Base-by-base conservation (phyloP, 2,113 vertebrate genomes). In the Morone chrysops region DNA sequence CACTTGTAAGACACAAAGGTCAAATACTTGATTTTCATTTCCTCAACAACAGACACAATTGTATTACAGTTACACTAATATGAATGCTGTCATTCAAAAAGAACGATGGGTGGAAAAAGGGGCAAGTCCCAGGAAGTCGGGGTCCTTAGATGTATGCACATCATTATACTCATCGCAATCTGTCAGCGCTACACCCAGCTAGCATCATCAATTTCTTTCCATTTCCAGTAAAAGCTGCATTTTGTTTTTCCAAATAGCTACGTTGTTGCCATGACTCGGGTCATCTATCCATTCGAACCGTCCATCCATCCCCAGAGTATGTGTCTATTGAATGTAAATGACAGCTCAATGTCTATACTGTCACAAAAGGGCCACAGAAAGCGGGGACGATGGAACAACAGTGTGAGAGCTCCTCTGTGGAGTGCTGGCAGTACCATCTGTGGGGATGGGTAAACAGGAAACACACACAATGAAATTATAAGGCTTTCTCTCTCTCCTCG, bases 331-430 rank as follows among this genome's bases (percentile, higher is more conserved):
- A 93, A 93, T 92, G 90, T 92, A 94, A 92, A 93, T 91, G 91
- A 92, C 92, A 95, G 93, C 82, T 94, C 90, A 86, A 78, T 91
- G 93, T 91, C 90, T 85, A 75, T 67, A 79, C 75, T 85, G 83
- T 91, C 84, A 94, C 94, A 95, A 95, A 92, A 93, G 91, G 88
- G 83, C 90, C 87, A 91, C 92, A 94, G 93, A 93, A 85, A 91
- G 81, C 67, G 5, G 83, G 60, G 77, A 67, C 41, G 69, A 92
- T 76, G 82, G 90, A 89, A 91, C 81, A 90, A 91, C 89, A 89
- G 89, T 65, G 89, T 81, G 86, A 83, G 80, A 77, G 88, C 85
- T 90, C 57, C 71, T 87, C 80, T 90, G 80, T 85, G 84, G 78
- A 86, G 86, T 61, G 57, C 91, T 93, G 88, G 87, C 87, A 88